Conservation (phyloP, 2,113 vertebrate genomes). For the Mohoua ochrocephala region DNA sequence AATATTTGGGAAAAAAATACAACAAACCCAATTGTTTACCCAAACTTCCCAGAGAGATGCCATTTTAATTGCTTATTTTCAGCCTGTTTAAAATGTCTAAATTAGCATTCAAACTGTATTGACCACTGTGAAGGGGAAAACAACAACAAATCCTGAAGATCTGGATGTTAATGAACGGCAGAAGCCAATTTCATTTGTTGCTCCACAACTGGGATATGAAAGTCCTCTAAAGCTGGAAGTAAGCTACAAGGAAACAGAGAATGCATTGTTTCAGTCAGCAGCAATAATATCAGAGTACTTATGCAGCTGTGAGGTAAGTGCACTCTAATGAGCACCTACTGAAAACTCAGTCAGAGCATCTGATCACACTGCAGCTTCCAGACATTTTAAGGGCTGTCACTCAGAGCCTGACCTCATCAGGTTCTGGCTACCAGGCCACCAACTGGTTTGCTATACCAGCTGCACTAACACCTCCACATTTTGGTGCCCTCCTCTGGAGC, state of each 20-base stretch:
- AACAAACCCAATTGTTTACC: background rate
- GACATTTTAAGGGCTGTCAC: background rate
- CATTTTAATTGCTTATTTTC: background rate
- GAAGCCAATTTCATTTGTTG: background rate
- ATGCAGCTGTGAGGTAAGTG: background rate
- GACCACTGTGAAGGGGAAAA: background rate
- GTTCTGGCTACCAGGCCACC: background rate
- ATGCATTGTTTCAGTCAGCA: background rate
- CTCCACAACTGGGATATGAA: background rate
- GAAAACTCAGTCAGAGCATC: background rate
- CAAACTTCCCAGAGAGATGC: background rate
- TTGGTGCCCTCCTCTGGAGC: background rate
- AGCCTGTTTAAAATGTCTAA: background rate
- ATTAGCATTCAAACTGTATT: background rate
- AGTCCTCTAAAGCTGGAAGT: background rate
- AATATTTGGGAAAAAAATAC: background rate
- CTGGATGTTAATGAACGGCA: background rate
- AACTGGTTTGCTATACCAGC: background rate
- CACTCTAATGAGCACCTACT: accelerated
- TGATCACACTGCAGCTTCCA: background rate
- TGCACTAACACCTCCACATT: background rate
- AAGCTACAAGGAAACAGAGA: background rate
- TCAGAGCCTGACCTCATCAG: accelerated
- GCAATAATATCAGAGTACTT: background rate
- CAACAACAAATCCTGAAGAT: background rate